Conservation (phyloP, 1,140 invertebrate genomes). For the Neodiprion fabricii region DNA sequence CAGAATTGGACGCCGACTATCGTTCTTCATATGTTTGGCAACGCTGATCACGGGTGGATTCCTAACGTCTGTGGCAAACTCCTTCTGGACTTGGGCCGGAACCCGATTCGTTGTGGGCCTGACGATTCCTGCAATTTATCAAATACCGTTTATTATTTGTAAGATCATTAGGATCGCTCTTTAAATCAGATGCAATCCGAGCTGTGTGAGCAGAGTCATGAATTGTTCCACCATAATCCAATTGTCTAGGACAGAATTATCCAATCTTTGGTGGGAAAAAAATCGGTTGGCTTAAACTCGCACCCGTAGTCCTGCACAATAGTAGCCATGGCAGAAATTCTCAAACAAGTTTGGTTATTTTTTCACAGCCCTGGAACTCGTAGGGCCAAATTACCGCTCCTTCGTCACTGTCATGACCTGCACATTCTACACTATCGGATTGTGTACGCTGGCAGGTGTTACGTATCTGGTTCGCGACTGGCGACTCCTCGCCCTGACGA, state of each 20-base stretch:
- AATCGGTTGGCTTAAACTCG: neutral
- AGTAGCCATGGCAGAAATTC: too few relatives aligned
- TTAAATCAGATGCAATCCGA: constrained; percentile 15
- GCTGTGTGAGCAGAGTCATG: neutral
- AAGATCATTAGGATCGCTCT: constrained; percentile 53
- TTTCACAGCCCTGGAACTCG: constrained; percentile 82
- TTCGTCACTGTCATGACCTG: constrained; percentile 91
- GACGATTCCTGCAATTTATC: constrained; percentile 91
- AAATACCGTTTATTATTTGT: constrained; percentile 95
- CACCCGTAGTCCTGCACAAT: too few relatives aligned
- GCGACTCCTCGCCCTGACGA: constrained; percentile 78
- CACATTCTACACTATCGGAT: constrained; percentile 85
- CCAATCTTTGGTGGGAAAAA: neutral
- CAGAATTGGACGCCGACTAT: constrained; percentile 78
- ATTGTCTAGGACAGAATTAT: neutral
- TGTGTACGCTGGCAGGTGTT: constrained; percentile 80
- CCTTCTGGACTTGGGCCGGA: constrained; percentile 83
- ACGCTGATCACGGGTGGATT: constrained; percentile 80
- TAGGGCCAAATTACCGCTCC: constrained; percentile 88
- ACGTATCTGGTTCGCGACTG: constrained; percentile 85
- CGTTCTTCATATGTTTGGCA: constrained; percentile 82
- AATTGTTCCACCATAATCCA: neutral
- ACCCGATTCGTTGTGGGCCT: constrained; percentile 82
- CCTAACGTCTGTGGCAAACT: constrained; percentile 74
- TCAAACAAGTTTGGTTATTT: constrained; percentile 21